These are phyloP conservation scores for Antedon bifida DNA, from an alignment of 35 echinoderm and acorn worm species.

Conservation along the genomic window DNA sequence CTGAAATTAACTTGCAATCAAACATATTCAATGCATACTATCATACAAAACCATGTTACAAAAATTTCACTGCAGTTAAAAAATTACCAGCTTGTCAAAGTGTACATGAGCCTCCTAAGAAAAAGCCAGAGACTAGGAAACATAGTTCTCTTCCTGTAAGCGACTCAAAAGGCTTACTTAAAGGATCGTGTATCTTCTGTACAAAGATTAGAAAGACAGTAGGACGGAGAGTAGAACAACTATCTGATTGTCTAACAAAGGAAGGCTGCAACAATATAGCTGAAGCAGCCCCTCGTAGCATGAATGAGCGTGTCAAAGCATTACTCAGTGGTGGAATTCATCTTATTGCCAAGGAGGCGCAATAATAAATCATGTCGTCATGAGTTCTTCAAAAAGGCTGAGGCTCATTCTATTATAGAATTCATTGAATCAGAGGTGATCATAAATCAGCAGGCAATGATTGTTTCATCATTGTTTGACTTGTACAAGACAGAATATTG, in stretches of 20 bases:
- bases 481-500: constrained; percentile 27
- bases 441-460: constrained; percentile 22
- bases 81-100: neutral
- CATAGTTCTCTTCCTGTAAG: constrained; percentile 10
- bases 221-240: constrained; percentile 21
- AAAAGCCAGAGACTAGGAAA: constrained; percentile 4
- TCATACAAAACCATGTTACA: constrained; percentile 7
- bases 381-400: constrained; percentile 33
- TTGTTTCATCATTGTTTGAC: constrained; percentile 32
- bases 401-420: constrained; percentile 13
- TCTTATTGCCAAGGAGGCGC: constrained; percentile 61
- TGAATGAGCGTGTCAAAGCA: constrained; percentile 27
- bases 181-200: constrained; percentile 29
- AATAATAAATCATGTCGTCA: constrained; percentile 44
- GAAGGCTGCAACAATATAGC: constrained; percentile 26
- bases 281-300: constrained; percentile 34
- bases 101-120: neutral
- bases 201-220: constrained; percentile 20
- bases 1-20: constrained; percentile 27
- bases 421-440: constrained; percentile 24
- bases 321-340: constrained; percentile 24
- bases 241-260: constrained; percentile 42
- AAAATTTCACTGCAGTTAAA: neutral
- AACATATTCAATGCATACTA: constrained; percentile 3
- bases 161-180: constrained; percentile 18